A percentile compares a stretch with the other conserved stretches of the same genome.
Evolutionary conservation across 92 coral and sea anemone species (phyloP).

Genomic region (Virgularia gustaviana): DNA sequence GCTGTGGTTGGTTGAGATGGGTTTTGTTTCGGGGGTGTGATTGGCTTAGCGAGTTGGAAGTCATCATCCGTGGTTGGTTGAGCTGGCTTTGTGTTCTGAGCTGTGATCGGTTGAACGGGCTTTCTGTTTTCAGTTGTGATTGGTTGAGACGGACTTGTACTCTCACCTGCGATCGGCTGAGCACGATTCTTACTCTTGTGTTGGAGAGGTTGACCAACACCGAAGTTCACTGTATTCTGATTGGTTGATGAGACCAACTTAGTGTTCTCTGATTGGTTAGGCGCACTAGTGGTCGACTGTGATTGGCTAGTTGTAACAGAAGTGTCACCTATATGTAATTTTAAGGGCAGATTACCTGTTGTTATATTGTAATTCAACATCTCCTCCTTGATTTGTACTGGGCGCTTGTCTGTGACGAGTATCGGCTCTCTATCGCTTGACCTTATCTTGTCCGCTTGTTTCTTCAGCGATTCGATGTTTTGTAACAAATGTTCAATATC

Average conservation of each 20-base stretch:
- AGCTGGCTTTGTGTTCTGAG: neutral
- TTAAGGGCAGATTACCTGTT: too few relatives aligned
- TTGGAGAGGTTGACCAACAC: too few relatives aligned
- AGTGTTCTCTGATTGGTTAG: neutral
- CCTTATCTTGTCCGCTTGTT: constrained; percentile 16
- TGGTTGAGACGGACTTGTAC: neutral
- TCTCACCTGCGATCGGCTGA: too few relatives aligned
- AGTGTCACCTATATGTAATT: neutral
- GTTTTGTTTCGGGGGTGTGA: neutral
- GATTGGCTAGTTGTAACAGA: neutral
- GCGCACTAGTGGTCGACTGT: neutral
- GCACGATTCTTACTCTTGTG: too few relatives aligned
- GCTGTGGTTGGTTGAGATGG: neutral
- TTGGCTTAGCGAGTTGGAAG: constrained; percentile 11
- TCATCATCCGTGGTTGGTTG: neutral
- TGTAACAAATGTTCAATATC: constrained; percentile 16
- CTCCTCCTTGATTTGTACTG: too few relatives aligned
- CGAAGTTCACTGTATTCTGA: constrained; percentile 12
- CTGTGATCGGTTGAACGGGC: neutral
- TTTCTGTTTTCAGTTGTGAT: neutral
- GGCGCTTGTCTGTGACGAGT: too few relatives aligned
- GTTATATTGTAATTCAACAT: too few relatives aligned
- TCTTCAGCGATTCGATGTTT: constrained; percentile 7
- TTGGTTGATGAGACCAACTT: constrained; percentile 13
- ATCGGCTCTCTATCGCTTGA: too few relatives aligned